These are phyloP conservation scores for Loris lydekkerianus DNA, from an alignment of 2,797 vertebrate species.

Conservation along the genomic window DNA sequence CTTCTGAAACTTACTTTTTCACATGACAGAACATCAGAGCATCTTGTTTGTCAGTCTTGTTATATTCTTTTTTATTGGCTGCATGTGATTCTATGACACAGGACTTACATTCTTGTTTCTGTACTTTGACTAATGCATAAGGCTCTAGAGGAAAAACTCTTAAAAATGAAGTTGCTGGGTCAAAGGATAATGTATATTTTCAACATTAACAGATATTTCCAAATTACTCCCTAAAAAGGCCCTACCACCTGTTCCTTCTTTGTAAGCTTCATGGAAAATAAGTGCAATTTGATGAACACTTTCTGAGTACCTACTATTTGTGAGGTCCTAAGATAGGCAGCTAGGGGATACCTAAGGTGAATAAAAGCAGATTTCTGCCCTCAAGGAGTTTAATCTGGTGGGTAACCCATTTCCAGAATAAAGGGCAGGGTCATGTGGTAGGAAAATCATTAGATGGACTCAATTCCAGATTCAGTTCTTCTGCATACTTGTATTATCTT, in stretches of 20 bases:
- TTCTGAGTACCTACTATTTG: background rate
- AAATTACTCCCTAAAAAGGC: background rate
- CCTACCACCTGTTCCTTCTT: background rate
- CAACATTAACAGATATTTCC: background rate
- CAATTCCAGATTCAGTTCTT: background rate
- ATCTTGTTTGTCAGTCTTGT: background rate
- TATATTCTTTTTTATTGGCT: background rate
- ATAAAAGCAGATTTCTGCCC: background rate
- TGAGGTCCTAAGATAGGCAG: background rate
- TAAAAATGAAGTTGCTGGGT: background rate
- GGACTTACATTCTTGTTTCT: background rate
- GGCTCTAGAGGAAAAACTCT: background rate
- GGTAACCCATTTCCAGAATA: background rate
- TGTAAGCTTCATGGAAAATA: slow-evolving; percentile 22
- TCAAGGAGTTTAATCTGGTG: background rate
- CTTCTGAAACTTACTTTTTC: background rate
- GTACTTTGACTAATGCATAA: background rate
- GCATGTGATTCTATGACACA: background rate
- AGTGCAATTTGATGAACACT: background rate
- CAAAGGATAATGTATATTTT: background rate
- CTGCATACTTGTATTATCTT: background rate
- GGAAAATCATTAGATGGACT: background rate
- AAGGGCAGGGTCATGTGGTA: background rate
- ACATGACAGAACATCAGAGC: background rate
- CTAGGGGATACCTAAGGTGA: background rate